phyloP scores from a whole-genome alignment of 2,113 vertebrate genomes.

The Coreoperca whiteheadi region DNA sequence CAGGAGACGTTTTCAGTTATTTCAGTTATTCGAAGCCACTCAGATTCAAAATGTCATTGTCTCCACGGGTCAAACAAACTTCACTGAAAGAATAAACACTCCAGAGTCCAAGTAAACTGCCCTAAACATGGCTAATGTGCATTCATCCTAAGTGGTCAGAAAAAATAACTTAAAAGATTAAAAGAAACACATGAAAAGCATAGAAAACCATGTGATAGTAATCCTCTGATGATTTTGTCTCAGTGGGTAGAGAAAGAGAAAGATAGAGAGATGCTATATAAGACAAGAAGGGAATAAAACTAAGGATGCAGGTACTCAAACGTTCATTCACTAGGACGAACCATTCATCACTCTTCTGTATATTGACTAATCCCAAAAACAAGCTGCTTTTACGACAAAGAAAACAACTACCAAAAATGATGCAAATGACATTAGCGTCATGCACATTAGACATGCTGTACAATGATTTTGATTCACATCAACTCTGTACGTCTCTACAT shows the following conservation, averaged over 20 bases:
- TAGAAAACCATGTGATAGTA: background rate
- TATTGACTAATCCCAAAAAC: background rate
- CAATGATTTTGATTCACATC: too few species aligned
- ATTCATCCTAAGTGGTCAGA: background rate
- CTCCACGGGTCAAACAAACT: slow-evolving; percentile 11
- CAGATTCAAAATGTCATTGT: slow-evolving; percentile 29
- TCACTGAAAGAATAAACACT: background rate
- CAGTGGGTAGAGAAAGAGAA: background rate
- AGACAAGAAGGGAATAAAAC: background rate
- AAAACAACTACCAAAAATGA: too few species aligned
- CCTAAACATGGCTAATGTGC: background rate
- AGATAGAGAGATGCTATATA: background rate
- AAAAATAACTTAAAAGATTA: background rate
- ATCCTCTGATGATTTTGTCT: background rate
- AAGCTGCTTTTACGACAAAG: too few species aligned
- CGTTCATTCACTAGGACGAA: background rate
- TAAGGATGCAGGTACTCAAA: background rate
- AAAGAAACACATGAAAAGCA: background rate
- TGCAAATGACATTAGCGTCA: too few species aligned
- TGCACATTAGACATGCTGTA: too few species aligned
- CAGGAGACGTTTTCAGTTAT: slow-evolving; percentile 5
- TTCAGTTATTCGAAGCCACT: slow-evolving; percentile 17
- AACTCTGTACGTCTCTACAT: background rate
- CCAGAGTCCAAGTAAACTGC: background rate
- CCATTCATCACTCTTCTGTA: background rate